These are phyloP conservation scores for Sigmodon hispidus DNA, from an alignment of 2,113 vertebrate genomes.

Conservation along the genomic window DNA sequence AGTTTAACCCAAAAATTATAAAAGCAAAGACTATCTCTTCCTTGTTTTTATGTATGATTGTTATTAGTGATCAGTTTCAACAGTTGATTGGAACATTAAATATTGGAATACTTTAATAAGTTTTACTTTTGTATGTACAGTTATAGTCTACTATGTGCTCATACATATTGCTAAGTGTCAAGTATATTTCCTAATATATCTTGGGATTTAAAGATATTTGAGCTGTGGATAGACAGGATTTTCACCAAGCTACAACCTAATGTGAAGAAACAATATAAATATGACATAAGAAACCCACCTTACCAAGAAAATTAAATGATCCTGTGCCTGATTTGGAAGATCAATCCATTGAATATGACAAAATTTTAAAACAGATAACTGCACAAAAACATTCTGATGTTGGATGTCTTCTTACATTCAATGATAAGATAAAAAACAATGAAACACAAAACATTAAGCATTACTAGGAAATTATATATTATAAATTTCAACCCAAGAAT, in stretches of 20 bases:
- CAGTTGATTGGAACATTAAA: neutral
- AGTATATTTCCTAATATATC: neutral
- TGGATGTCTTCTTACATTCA: neutral
- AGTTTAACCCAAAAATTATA: neutral
- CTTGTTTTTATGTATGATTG: neutral
- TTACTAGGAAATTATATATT: neutral
- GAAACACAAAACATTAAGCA: neutral
- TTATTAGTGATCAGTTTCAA: neutral
- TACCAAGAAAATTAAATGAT: neutral
- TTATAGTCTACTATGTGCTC: neutral
- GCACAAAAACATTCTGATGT: neutral
- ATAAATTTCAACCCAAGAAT: neutral
- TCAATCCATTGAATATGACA: neutral
- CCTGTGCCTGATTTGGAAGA: neutral
- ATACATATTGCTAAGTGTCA: neutral
- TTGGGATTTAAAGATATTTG: neutral
- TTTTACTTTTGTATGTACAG: neutral
- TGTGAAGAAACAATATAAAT: neutral
- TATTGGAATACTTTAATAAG: neutral
- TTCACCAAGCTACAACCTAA: neutral
- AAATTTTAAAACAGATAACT: neutral
- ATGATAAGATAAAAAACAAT: neutral
- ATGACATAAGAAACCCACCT: neutral
- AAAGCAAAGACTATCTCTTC: neutral
- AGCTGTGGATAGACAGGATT: neutral